A percentile compares a stretch with the other conserved stretches of the same genome.
phyloP scores from a whole-genome alignment of 2,888 invertebrate species.

The Melanostoma scalare region DNA sequence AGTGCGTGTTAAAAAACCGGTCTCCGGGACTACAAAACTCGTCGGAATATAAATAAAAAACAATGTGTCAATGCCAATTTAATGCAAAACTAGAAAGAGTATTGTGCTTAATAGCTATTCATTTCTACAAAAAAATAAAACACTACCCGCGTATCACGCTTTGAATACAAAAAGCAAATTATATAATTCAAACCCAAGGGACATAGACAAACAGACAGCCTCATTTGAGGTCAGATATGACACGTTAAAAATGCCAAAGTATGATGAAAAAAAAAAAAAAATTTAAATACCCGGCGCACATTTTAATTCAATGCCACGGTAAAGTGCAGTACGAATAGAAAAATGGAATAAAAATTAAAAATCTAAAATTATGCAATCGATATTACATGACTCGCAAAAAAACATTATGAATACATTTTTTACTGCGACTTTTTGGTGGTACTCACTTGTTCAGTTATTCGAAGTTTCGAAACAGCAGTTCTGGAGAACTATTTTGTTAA shows the following conservation, averaged over 20 bases:
- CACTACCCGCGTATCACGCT: not conserved
- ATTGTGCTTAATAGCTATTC: not conserved
- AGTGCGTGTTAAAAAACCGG: no score
- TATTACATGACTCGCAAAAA: conserved; percentile 48
- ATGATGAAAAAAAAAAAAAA: conserved; percentile 4
- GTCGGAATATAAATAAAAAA: no score
- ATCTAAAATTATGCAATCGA: conserved; percentile 58
- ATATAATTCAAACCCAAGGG: conserved; percentile 31
- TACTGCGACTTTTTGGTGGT: not conserved
- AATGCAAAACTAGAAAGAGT: no score
- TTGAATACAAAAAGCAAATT: conserved; percentile 22
- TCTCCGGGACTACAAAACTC: no score
- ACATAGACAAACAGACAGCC: conserved; percentile 10
- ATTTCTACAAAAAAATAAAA: not conserved
- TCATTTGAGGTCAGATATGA: conserved; percentile 31
- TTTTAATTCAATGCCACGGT: conserved; percentile 39
- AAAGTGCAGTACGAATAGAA: conserved; percentile 20
- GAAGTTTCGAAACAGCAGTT: not conserved
- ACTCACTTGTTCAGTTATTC: conserved; percentile 40
- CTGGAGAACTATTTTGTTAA: not conserved
- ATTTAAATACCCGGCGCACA: not conserved
- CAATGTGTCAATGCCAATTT: no score
- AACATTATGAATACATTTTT: not conserved
- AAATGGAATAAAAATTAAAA: conserved; percentile 15
- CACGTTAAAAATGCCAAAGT: conserved; percentile 15